Base-by-base conservation (phyloP, 1,140 invertebrate species). In the Papilio polytes region DNA sequence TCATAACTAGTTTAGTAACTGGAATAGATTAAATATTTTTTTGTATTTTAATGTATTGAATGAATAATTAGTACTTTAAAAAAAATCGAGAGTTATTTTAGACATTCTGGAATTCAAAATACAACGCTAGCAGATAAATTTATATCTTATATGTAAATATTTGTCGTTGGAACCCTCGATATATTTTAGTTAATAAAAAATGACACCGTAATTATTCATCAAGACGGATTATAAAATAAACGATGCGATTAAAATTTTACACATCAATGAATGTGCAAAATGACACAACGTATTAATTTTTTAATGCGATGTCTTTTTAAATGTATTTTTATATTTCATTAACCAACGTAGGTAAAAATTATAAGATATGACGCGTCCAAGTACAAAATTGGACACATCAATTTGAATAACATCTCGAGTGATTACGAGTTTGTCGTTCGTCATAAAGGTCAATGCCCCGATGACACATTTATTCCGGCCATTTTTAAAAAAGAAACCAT, bases 241-340 rank as follows among this genome's bases (percentile, higher is more conserved):
- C 41, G 77, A 66, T 66, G 77, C 77, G 59, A 78, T 78, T 66
- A 63, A 78, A 78, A 78, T 36, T 78, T 78, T 78, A 78, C 56
- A 78, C 77, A 22, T 78, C 77, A 44, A 18, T 78, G 56, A 78
- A 78, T 46, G 59, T 66, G 36, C 53, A 22, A 78, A 66, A n/a
- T 66, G 77, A 78, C 77, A 59, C 56, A 48, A 78, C 56, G 77
- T n/a, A 66, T 78, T 78, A 78, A 78, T 15, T 66, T 63, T 44
- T 66, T 78, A 66, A 63, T 26, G 66, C 41, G 48, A 44, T 78
- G 36, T 20, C 53, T 63, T 78, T 31, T 41, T 31, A 78, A 56
- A 66, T 66, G 20, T 53, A n/a, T 26, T 78, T 78, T 66, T 78
- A 66, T 20, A 66, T 46, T 66, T 31, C 74, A 48, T 78, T 22